A percentile compares a stretch with the other conserved stretches of the same genome.
phyloP scores from a whole-genome alignment of 2,888 invertebrate species.

The Nowickia ferox region DNA sequence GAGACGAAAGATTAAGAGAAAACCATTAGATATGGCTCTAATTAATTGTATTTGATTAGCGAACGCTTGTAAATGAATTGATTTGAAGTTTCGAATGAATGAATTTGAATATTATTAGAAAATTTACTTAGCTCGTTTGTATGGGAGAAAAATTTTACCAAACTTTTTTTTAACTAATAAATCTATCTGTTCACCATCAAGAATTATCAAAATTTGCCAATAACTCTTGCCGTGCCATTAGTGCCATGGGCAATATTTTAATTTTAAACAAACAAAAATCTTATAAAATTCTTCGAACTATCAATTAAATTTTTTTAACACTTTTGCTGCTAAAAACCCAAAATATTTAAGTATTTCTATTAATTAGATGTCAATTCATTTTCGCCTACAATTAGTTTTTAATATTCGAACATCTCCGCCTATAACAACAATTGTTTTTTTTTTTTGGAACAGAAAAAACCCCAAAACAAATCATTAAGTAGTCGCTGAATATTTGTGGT shows the following conservation, averaged over 20 bases:
- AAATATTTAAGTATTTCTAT: background rate
- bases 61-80: background rate
- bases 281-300: no score
- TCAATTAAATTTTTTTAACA: background rate
- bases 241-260: no score
- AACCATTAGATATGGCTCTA: background rate
- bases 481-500: slow-evolving; percentile 36
- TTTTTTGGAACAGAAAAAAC: background rate
- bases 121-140: background rate
- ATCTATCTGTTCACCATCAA: no score
- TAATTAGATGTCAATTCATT: background rate
- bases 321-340: background rate
- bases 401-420: background rate
- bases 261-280: no score
- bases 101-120: background rate
- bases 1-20: background rate
- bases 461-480: slow-evolving; percentile 21
- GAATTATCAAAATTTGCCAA: no score
- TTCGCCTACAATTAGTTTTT: background rate
- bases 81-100: background rate
- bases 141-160: background rate
- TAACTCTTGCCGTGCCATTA: no score
- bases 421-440: background rate
- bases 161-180: background rate
- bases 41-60: background rate